Evolutionary conservation across 2,888 invertebrate species (phyloP).

Genomic region (Colletes collaris): DNA sequence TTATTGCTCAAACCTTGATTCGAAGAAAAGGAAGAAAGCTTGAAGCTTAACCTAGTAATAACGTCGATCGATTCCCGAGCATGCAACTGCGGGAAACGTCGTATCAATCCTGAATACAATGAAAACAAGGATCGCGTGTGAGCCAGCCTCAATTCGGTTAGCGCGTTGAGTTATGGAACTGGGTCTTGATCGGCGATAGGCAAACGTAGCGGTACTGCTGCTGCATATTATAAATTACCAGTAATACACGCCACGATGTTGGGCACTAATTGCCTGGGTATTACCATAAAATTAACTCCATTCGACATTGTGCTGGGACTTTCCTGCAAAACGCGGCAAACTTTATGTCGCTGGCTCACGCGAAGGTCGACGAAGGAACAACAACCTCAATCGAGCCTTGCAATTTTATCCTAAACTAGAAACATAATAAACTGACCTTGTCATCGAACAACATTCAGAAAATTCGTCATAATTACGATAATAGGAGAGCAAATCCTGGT

Average conservation of each 20-base stretch:
- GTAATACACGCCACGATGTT: constrained; percentile 41
- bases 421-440: too few species aligned
- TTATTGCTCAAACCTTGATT: too few species aligned
- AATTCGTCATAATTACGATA: too few species aligned
- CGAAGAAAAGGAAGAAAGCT: neutral
- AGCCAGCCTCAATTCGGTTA: constrained; percentile 37
- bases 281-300: constrained; percentile 35
- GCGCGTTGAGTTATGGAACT: constrained; percentile 47
- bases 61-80: constrained; percentile 38
- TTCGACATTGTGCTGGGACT: constrained; percentile 14
- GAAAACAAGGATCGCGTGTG: constrained; percentile 43
- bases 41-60: neutral
- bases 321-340: constrained; percentile 6
- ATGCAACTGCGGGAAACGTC: constrained; percentile 20
- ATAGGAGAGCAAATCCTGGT: too few species aligned
- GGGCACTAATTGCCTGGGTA: constrained; percentile 44
- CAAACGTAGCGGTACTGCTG: constrained; percentile 49
- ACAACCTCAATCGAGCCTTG: neutral
- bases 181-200: constrained; percentile 52
- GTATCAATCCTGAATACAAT: constrained; percentile 26
- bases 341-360: neutral
- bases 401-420: too few species aligned
- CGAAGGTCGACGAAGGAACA: constrained; percentile 10
- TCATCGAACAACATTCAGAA: too few species aligned
- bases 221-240: constrained; percentile 37